Base-by-base conservation (phyloP, 2,797 vertebrate species). In the Ctenopoma kingsleyae region DNA sequence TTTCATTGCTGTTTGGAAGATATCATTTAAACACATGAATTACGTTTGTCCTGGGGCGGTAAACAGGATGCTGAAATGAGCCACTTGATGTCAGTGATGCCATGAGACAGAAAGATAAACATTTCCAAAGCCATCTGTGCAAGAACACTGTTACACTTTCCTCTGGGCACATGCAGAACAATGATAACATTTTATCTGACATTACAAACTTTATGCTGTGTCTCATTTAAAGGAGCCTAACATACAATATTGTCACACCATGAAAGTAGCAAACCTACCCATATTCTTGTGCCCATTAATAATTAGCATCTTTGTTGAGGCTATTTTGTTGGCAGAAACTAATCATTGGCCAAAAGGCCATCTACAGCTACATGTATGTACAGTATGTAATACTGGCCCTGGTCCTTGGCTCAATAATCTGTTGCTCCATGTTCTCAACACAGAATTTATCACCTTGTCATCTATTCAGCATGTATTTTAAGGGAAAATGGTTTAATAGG, bases 41-140 rank as follows among this genome's bases (percentile, higher is more conserved):
- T 74, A 55, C 15, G 9, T 76, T 77, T 76, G 63, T 81, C 76
- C 74, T 0, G 41, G 68, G 62, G 78, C 74, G 22, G 19, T 52
- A 55, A 85, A 85, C 67, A 41, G 82, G 62, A 80, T 70, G 68
- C 81, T 73, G 44, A 81, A 86, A 90, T 71, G 77, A 89, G 64
- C 67, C 70, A 62, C 78, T 71, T 72, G 66, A 44, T 44, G 43
- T 82, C 80, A 81, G 53, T 17, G n/a, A 63, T 27, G 56, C 62
- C 58, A 68, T 53, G 27, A 87, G 70, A 71, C 65, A 47, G 47
- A 82, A 20, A 67, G 32, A 70, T 50, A 11, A 68, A 38, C 17
- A 13, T 67, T 61, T 71, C 27, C 71, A 61, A 35, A 62, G 56
- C 46, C 20, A 10, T 76, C 43, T 60, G 27, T 40, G 60, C 36